Conservation (phyloP, 2,113 vertebrate species). For the Limnothrissa miodon region DNA sequence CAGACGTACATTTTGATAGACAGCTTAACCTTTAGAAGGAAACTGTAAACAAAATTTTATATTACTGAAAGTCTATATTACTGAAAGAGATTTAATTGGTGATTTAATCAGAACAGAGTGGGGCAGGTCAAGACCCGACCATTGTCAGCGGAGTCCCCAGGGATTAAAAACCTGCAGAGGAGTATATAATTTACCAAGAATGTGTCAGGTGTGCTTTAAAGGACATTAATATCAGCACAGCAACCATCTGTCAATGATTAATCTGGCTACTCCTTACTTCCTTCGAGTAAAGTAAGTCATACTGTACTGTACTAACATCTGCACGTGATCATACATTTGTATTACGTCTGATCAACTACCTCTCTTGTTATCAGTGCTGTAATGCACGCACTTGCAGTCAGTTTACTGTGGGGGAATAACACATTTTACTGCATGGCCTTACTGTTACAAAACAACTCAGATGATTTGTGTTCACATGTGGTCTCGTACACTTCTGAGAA, state of each 20-base stretch:
- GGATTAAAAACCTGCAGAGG: not conserved
- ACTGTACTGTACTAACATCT: too few species aligned
- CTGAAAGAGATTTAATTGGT: not conserved
- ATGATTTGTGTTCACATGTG: not conserved
- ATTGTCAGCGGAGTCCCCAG: not conserved
- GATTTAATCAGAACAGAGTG: too few species aligned
- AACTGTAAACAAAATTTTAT: not conserved
- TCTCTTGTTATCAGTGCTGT: not conserved
- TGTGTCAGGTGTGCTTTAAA: not conserved
- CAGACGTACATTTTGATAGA: not conserved
- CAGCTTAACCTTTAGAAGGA: not conserved
- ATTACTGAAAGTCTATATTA: too few species aligned
- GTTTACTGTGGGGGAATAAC: too few species aligned
- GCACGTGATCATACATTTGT: too few species aligned
- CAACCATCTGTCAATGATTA: not conserved
- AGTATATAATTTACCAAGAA: not conserved
- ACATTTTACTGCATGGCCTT: too few species aligned
- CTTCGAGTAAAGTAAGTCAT: not conserved
- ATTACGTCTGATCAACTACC: too few species aligned
- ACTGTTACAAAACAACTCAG: too few species aligned
- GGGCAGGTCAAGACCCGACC: not conserved
- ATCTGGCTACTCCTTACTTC: too few species aligned
- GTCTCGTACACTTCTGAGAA: not conserved
- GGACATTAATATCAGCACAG: not conserved
- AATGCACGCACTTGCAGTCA: not conserved